Evolutionary conservation across 1,140 invertebrate genomes (phyloP), one percentile per base, ranked within the genome.

Genomic region (Leptinotarsa texana): DNA sequence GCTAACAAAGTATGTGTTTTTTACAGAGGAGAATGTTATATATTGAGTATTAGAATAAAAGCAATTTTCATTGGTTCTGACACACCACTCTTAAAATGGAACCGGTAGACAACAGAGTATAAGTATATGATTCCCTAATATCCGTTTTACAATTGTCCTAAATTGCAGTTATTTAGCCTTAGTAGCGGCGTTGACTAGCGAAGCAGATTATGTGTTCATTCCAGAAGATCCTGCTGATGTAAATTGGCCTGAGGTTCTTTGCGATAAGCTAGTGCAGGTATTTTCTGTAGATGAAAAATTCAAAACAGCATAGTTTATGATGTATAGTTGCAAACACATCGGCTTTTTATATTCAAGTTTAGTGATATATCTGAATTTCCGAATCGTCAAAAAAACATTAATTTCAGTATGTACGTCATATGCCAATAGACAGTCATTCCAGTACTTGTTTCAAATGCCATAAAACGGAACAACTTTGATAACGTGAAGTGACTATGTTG

Each of bases 161-260:
- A n/a, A 63, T 93, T 93, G 85, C 92, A 95, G 96, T 89, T 98
- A 98, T 90, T 91, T 99, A 88, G 96, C 95, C 82, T 89, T 99
- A 85, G 96, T 98, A 82, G 94, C 95, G 88, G 95, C 96, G 86
- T 90, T 97, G 85, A 93, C 95, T 81, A 91, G 90, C 82, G 96
- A 98, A 87, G 95, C 95, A 82, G 95, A 96, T 88, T 96, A 91
- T 92, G 95, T 98, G 80, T 99, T 99, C 89, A 98, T 99, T 85
- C 98, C 98, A 72, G 98, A 99, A 89, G 95, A 95, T 91, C 97
- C 97, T 79, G 95, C 95, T 81, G 92, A 93, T 83, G 87, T 89
- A 83, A 93, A 95, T 87, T 99, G 97, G 97, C 91, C 92, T 84
- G 92, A 94, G 85, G 93, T 93, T 85, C 89, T 99, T 82, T 98